Evolutionary conservation across 92 coral and sea anemone species (phyloP), one percentile per base, ranked within the genome.

Genomic region (Muricea muricata): DNA sequence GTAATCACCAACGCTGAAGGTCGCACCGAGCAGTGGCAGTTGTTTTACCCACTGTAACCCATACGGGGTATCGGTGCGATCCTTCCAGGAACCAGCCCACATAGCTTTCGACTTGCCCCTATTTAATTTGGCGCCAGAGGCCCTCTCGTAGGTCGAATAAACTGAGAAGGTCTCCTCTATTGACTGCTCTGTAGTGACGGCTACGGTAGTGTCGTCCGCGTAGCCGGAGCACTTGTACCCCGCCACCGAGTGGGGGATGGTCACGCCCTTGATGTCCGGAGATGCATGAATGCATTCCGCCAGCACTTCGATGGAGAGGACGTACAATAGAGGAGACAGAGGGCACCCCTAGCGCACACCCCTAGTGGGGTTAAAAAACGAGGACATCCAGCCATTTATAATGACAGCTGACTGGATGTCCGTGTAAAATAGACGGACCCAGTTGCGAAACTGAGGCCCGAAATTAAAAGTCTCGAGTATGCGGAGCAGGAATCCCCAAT

Each of bases 401-500:
- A 33, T 4, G 6, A 85, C 28, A 0, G 67, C 41, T 0, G 81
- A 67, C 0, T n/a, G 65, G 0, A 83, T 28, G 4, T 35, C 58
- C 0, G 83, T 41, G 32, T 91, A 91, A 7, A 91, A 54, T 6
- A 89, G 55, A 0, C 17, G 13, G 0, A 79, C 83, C 91, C 94
- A 91, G 0, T 6, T 0, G 1, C 80, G 23, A n/a, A 84, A 91
- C 0, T 80, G 63, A 18, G 87, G 82, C 2, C 94, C 91, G 47
- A 91, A 84, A 7, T 91, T 89, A 89, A 91, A 73, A 0, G 12
- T 41, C 13, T 31, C 28, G 0, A 91, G 81, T 6, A 63, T 75
- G 2, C 41, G 28, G 6, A 82, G 17, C 18, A 91, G 39, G 46
- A 88, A 91, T n/a, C 8, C 24, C 93, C 93, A 91, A 18, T 91